phyloP scores from a whole-genome alignment of 2,113 vertebrate genomes.

The Pedionomus torquatus region DNA sequence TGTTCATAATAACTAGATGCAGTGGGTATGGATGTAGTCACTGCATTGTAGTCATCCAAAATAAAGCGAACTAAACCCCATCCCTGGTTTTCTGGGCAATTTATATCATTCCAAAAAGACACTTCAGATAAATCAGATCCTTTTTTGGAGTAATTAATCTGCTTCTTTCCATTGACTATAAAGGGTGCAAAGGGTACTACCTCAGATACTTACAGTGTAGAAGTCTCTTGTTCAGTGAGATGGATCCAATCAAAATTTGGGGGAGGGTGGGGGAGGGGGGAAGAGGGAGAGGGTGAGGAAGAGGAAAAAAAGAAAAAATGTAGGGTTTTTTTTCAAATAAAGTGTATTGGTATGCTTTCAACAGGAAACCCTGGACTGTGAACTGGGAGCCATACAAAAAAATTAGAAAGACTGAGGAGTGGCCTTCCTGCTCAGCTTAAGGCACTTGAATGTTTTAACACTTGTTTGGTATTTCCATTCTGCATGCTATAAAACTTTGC shows the following conservation, averaged over 20 bases:
- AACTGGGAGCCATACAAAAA: not conserved
- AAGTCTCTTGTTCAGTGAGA: not conserved
- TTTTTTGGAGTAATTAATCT: not conserved
- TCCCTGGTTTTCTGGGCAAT: not conserved
- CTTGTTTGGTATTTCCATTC: not conserved
- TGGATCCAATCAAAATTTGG: not conserved
- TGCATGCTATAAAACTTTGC: not conserved
- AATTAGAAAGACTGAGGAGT: not conserved
- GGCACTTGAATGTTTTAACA: not conserved
- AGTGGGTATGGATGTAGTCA: not conserved
- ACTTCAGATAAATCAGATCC: not conserved
- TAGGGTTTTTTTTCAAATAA: not conserved
- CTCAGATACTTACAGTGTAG: not conserved
- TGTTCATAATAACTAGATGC: not conserved
- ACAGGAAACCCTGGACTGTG: not conserved
- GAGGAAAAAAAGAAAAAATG: rapidly evolving
- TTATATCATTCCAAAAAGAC: not conserved
- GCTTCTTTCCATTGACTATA: not conserved
- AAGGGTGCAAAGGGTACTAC: not conserved
- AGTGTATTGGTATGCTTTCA: not conserved
- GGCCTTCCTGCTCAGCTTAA: not conserved
- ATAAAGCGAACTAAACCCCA: not conserved
- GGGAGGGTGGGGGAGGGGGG: not conserved
- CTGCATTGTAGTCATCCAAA: not conserved
- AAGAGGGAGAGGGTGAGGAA: not conserved